phyloP scores from a whole-genome alignment of 35 echinoderm and acorn worm species.

The Ptychodera flava region DNA sequence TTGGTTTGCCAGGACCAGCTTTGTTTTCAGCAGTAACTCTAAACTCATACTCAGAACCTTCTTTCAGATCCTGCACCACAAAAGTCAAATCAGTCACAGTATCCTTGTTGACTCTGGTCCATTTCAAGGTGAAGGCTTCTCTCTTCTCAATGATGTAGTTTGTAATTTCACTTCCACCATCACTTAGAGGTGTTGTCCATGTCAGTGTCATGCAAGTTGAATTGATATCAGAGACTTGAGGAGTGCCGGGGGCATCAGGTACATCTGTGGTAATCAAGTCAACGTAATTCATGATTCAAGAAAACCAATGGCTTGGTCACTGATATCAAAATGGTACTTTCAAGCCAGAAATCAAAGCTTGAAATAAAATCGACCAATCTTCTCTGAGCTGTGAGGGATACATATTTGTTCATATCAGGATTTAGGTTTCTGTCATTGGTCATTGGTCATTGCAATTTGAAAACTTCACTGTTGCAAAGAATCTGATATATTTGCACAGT shows the following conservation, averaged over 20 bases:
- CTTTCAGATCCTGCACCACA: slow-evolving; percentile 43
- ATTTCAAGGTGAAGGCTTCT: slow-evolving; percentile 27
- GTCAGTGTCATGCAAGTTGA: slow-evolving; percentile 53
- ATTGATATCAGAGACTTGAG: slow-evolving; percentile 48
- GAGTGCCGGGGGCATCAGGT: slow-evolving; percentile 56
- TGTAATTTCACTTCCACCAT: slow-evolving; percentile 68
- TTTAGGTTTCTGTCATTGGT: no score
- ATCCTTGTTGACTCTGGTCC: slow-evolving; percentile 45
- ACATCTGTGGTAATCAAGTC: slow-evolving; percentile 46
- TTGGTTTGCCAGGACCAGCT: background rate
- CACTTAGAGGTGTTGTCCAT: slow-evolving; percentile 59
- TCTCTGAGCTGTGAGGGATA: no score
- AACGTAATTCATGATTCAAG: no score
- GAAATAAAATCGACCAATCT: no score
- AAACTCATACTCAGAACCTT: slow-evolving; percentile 26
- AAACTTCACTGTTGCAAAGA: no score
- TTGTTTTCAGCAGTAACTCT: background rate
- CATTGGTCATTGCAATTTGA: no score
- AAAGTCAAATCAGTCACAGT: slow-evolving; percentile 36
- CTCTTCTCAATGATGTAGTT: slow-evolving; percentile 75
- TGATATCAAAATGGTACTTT: no score
- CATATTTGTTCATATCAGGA: no score
- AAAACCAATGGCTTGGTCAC: no score
- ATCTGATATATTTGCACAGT: no score
- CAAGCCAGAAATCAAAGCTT: no score